These are phyloP conservation scores for Caenorhabditis parvicauda DNA, from an alignment of 2,888 invertebrate genomes.

Conservation along the genomic window DNA sequence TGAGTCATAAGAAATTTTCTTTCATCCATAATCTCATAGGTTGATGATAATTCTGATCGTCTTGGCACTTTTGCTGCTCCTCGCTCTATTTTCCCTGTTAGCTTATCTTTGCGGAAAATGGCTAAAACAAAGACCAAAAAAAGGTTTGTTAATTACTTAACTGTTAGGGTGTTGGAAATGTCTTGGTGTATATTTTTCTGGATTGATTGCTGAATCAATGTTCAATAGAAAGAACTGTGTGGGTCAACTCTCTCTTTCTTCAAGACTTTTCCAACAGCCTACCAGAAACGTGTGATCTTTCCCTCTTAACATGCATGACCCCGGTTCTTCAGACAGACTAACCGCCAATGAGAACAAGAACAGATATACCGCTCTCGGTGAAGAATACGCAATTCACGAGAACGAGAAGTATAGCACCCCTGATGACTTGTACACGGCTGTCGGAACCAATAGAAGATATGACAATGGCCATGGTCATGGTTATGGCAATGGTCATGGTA, in stretches of 20 bases:
- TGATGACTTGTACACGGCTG: constrained; percentile 39
- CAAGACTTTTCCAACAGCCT: too few relatives aligned
- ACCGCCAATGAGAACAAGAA: too few relatives aligned
- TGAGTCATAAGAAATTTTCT: constrained; percentile 2
- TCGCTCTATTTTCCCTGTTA: constrained; percentile 41
- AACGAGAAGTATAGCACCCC: constrained; percentile 41
- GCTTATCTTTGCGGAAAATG: constrained; percentile 50
- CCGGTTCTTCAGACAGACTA: too few relatives aligned
- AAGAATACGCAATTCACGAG: constrained; percentile 29
- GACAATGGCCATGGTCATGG: constrained; percentile 7
- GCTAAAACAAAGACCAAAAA: constrained; percentile 50
- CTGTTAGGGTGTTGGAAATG: not conserved
- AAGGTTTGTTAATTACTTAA: constrained; percentile 52
- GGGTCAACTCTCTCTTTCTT: too few relatives aligned
- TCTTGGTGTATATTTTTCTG: too few relatives aligned
- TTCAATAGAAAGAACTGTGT: too few relatives aligned
- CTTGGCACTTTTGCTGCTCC: constrained; percentile 41
- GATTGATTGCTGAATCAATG: too few relatives aligned
- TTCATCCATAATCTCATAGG: constrained; percentile 31
- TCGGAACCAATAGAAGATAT: constrained; percentile 38
- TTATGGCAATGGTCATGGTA: constrained; percentile 9
- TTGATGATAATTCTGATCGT: constrained; percentile 49
- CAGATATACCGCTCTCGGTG: too few relatives aligned
- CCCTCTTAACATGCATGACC: too few relatives aligned
- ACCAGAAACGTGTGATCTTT: too few relatives aligned